Conservation (phyloP, 2,888 invertebrate genomes). For the Acrobasis repandana region DNA sequence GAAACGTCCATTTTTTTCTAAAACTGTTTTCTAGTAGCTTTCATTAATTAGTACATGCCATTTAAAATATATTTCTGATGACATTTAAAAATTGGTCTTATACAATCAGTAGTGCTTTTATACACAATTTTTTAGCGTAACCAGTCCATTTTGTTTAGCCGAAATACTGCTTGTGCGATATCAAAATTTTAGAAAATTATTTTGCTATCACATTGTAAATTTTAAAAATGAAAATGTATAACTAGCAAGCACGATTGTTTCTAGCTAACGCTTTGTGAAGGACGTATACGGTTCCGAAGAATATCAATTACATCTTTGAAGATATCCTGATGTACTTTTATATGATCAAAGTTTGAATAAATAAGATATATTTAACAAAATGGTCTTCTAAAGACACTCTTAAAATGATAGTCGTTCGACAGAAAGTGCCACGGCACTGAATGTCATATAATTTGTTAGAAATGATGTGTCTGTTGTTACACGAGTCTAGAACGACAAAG, state of each 20-base stretch:
- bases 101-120: slow-evolving; percentile 81
- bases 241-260: slow-evolving; percentile 54
- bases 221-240: slow-evolving; percentile 54
- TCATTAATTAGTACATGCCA: slow-evolving; percentile 70
- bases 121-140: slow-evolving; percentile 76
- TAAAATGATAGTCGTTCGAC: slow-evolving; percentile 52
- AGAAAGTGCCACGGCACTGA: slow-evolving; percentile 56
- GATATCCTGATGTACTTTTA: slow-evolving; percentile 58
- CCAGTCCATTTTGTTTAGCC: slow-evolving; percentile 83
- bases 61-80: slow-evolving; percentile 78
- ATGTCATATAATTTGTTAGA: slow-evolving; percentile 56
- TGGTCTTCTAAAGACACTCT: slow-evolving; percentile 68
- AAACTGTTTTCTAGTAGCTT: slow-evolving; percentile 77
- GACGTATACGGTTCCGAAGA: slow-evolving; percentile 59
- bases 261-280: slow-evolving; percentile 60
- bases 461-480: slow-evolving; percentile 53
- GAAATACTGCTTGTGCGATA: slow-evolving; percentile 74
- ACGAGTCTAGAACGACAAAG: slow-evolving; percentile 62
- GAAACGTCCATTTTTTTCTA: slow-evolving; percentile 83
- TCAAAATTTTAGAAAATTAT: slow-evolving; percentile 70
- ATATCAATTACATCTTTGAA: slow-evolving; percentile 33
- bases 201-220: slow-evolving; percentile 74
- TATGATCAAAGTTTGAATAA: slow-evolving; percentile 57
- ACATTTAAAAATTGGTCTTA: slow-evolving; percentile 76
- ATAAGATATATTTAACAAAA: slow-evolving; percentile 56